These are phyloP conservation scores for Scortum barcoo DNA, from an alignment of 2,113 vertebrate species.

Conservation along the genomic window DNA sequence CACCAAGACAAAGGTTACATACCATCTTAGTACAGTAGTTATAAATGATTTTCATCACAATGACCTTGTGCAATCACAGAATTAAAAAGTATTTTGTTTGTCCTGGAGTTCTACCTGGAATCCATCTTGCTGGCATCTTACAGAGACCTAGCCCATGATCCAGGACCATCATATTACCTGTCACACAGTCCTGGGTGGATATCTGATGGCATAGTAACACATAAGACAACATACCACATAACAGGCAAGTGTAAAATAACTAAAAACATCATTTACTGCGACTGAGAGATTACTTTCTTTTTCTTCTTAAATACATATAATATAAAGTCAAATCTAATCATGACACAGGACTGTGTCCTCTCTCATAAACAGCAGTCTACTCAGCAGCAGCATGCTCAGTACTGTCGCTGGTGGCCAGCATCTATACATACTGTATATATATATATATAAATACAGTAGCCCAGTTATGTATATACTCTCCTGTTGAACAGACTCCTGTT, in stretches of 20 bases:
- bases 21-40: background rate
- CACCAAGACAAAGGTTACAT: background rate
- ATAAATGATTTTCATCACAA: background rate
- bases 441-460: background rate
- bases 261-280: background rate
- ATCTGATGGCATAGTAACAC: conserved; percentile 1
- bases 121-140: background rate
- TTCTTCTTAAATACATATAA: background rate
- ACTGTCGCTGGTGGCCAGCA: background rate
- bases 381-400: background rate
- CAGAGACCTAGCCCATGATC: background rate
- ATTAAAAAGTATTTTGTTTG: background rate
- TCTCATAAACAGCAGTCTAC: background rate
- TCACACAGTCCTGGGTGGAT: background rate
- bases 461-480: background rate
- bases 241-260: background rate
- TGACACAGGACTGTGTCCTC: background rate
- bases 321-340: background rate
- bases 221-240: background rate
- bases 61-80: background rate
- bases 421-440: no score
- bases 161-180: background rate
- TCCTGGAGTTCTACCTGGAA: background rate
- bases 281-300: background rate
- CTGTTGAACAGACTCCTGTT: no score